A percentile compares a stretch with the other conserved stretches of the same genome.
These are phyloP conservation scores for Eumerus sabulonum DNA, from an alignment of 2,888 invertebrate species.

Conservation along the genomic window DNA sequence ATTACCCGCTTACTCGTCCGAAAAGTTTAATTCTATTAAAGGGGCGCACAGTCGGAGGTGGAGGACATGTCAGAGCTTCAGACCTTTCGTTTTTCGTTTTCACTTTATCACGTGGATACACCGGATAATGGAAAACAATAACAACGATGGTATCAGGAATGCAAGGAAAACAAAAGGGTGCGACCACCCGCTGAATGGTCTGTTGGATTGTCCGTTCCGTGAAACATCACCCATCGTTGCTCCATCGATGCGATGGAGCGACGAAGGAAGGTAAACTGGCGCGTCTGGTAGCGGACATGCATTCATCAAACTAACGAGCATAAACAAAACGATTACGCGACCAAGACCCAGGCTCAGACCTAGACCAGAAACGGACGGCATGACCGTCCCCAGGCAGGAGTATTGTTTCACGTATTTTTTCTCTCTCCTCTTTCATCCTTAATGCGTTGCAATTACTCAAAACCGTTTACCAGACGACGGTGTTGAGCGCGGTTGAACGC, in stretches of 20 bases:
- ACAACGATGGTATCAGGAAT: slow-evolving; percentile 26
- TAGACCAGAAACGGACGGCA: too few relatives aligned
- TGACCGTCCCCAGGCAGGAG: too few relatives aligned
- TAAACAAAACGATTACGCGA: slow-evolving; percentile 64
- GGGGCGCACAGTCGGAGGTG: slow-evolving; percentile 30
- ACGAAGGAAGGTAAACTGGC: slow-evolving; percentile 40
- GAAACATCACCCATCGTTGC: background rate
- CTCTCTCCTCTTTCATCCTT: slow-evolving; percentile 30
- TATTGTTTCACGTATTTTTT: slow-evolving; percentile 50
- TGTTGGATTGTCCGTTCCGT: background rate
- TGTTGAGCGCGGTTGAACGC: background rate
- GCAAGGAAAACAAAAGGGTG: slow-evolving; percentile 50
- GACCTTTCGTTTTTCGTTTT: slow-evolving; percentile 20
- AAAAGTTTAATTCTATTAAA: slow-evolving; percentile 65
- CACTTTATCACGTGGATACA: slow-evolving; percentile 54
- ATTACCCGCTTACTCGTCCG: slow-evolving; percentile 66
- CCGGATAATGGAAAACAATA: slow-evolving; percentile 27
- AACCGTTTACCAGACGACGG: slow-evolving; percentile 11
- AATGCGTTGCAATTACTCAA: slow-evolving; percentile 65
- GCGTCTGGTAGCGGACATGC: slow-evolving; percentile 61
- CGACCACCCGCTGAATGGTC: slow-evolving; percentile 59
- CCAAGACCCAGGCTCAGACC: background rate
- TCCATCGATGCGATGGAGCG: too few relatives aligned
- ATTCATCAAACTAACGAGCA: slow-evolving; percentile 66
- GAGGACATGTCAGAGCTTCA: slow-evolving; percentile 53